Conservation (phyloP, 1,140 invertebrate species). For the Metaphire vulgaris region DNA sequence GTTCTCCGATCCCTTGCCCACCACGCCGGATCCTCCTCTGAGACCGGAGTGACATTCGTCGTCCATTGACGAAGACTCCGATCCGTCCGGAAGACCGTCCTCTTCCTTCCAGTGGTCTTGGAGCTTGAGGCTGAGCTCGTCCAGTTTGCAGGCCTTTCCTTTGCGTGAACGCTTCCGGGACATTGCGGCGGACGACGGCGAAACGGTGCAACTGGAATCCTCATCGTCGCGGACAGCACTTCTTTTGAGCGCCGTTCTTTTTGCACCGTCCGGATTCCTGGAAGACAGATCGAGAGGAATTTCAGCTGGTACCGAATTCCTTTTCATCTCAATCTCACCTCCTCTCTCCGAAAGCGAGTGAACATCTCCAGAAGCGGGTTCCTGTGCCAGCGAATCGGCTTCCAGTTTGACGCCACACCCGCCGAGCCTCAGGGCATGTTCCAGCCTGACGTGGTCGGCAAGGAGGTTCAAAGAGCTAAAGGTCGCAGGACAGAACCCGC, state of each 20-base stretch:
- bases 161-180: slow-evolving; percentile 65
- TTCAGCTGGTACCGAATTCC: neutral
- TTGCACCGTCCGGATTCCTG: neutral
- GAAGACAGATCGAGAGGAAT: neutral
- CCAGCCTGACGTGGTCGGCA: neutral
- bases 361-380: neutral
- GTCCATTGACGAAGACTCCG: neutral
- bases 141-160: slow-evolving; percentile 69
- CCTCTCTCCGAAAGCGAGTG: no score
- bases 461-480: neutral
- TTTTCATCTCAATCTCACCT: no score
- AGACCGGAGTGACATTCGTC: neutral
- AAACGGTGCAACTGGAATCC: slow-evolving; percentile 20
- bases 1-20: no score
- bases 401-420: neutral
- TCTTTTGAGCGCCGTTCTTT: neutral
- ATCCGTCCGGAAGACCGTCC: neutral
- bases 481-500: neutral
- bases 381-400: neutral
- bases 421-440: neutral
- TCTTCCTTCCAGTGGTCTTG: slow-evolving; percentile 23
- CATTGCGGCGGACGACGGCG: slow-evolving; percentile 31
- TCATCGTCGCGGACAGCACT: slow-evolving; percentile 1
- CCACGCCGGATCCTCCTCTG: neutral
- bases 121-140: slow-evolving; percentile 51